A percentile compares a stretch with the other conserved stretches of the same genome.
phyloP scores from a whole-genome alignment of 2,797 vertebrate genomes.

The Etheostoma nigrum region DNA sequence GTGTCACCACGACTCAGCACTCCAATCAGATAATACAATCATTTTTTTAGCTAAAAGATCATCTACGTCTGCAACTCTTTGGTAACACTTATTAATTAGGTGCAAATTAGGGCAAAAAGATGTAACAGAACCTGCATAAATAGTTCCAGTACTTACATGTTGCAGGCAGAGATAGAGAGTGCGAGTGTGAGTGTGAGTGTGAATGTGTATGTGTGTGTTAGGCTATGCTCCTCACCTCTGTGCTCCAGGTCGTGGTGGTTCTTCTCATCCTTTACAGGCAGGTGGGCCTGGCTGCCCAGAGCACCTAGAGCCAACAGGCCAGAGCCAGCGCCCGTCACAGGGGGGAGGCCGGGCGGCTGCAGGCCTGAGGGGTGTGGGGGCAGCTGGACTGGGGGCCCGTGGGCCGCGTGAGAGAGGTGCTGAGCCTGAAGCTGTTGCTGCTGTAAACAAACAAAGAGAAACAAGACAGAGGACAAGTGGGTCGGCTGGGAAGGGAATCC shows the following conservation, averaged over 20 bases:
- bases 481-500: constrained; percentile 74
- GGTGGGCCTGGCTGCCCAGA: constrained; percentile 93
- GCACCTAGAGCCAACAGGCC: constrained; percentile 93
- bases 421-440: constrained; percentile 99
- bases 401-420: constrained; percentile 96
- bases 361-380: constrained; percentile 93
- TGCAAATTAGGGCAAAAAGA: background rate
- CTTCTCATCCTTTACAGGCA: constrained; percentile 96
- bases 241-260: constrained; percentile 97
- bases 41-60: constrained; percentile 11
- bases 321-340: constrained; percentile 89
- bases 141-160: background rate
- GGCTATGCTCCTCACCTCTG: constrained; percentile 88
- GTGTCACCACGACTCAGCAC: constrained; percentile 14
- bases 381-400: constrained; percentile 93
- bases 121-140: background rate
- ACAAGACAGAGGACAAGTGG: constrained; percentile 71
- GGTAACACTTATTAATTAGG: background rate
- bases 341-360: constrained; percentile 91
- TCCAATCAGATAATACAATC: constrained; percentile 17
- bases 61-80: background rate
- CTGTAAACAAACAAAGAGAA: constrained; percentile 81
- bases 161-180: too few relatives aligned
- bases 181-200: constrained; percentile 14
- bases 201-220: constrained; percentile 4